These are phyloP conservation scores for Tragopan temminckii DNA, from an alignment of 2,797 vertebrate species.

Conservation along the genomic window DNA sequence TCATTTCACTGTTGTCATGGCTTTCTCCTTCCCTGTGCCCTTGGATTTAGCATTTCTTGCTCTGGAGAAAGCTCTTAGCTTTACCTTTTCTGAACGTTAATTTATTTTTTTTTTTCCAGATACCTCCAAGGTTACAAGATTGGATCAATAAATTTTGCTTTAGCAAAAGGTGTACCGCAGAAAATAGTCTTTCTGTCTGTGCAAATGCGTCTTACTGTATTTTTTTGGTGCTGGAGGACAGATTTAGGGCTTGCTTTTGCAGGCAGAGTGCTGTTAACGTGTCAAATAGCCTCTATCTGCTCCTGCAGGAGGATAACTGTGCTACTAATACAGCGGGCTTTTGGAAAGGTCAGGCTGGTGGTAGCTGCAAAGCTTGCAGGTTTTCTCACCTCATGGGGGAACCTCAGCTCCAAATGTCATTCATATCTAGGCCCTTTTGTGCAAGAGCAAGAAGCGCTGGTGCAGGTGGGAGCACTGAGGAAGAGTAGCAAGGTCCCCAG, in stretches of 20 bases:
- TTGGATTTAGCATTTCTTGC: background rate
- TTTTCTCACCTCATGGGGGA: background rate
- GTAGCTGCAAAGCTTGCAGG: accelerated
- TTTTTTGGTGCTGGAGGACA: background rate
- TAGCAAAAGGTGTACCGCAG: background rate
- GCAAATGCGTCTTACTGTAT: accelerated
- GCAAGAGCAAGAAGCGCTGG: background rate
- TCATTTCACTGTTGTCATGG: background rate
- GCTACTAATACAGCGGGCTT: accelerated
- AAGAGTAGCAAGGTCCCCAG: accelerated
- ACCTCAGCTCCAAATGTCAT: background rate
- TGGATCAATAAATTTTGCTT: background rate
- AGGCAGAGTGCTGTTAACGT: background rate
- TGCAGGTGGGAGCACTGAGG: background rate
- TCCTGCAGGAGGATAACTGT: background rate
- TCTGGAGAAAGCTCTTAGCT: background rate
- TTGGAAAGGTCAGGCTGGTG: background rate
- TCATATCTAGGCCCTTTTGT: background rate
- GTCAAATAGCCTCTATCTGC: accelerated
- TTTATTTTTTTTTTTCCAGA: background rate
- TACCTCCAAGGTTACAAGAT: background rate
- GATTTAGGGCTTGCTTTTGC: background rate
- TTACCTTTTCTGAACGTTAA: background rate
- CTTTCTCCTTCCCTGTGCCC: background rate
- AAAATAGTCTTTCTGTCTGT: accelerated